These are phyloP conservation scores for Scarus forsteni DNA, from an alignment of 2,797 vertebrate species.

Conservation along the genomic window DNA sequence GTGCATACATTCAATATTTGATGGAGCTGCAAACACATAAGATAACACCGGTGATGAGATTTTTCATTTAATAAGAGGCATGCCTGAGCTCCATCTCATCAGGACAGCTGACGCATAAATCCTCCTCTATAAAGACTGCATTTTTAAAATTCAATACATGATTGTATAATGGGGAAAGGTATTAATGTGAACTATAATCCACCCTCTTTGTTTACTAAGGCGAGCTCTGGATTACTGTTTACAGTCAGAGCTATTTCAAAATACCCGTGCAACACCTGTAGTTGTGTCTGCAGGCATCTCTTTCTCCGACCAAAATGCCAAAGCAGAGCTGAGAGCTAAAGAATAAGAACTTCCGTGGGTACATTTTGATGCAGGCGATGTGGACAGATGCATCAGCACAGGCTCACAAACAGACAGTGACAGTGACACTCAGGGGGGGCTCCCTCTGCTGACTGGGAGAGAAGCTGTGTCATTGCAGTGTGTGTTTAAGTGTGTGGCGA, in stretches of 20 bases:
- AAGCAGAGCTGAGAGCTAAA: background rate
- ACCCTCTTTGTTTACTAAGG: conserved; percentile 30
- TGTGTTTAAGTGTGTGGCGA: conserved; percentile 26
- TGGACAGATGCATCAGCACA: conserved; percentile 13
- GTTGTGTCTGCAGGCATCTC: background rate
- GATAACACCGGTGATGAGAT: background rate
- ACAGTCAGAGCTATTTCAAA: conserved; percentile 28
- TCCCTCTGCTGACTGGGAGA: conserved; percentile 42
- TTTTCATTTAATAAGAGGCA: background rate
- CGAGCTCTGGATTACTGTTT: conserved; percentile 44
- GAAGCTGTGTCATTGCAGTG: conserved; percentile 71
- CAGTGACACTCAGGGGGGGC: conserved; percentile 26
- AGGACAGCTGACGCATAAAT: conserved; percentile 23
- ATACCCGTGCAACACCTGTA: conserved; percentile 13
- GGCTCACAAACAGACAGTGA: conserved; percentile 6
- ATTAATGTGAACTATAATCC: conserved; percentile 39
- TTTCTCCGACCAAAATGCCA: background rate
- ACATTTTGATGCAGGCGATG: background rate
- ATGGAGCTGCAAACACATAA: background rate
- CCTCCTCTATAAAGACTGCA: conserved; percentile 2
- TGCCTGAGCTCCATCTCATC: conserved; percentile 15
- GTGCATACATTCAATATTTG: background rate
- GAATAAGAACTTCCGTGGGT: background rate
- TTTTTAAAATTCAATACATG: conserved; percentile 24
- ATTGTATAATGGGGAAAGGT: conserved; percentile 33